Evolutionary conservation across 2,888 invertebrate genomes (phyloP).

Genomic region (Agonopterix alstromeriana): DNA sequence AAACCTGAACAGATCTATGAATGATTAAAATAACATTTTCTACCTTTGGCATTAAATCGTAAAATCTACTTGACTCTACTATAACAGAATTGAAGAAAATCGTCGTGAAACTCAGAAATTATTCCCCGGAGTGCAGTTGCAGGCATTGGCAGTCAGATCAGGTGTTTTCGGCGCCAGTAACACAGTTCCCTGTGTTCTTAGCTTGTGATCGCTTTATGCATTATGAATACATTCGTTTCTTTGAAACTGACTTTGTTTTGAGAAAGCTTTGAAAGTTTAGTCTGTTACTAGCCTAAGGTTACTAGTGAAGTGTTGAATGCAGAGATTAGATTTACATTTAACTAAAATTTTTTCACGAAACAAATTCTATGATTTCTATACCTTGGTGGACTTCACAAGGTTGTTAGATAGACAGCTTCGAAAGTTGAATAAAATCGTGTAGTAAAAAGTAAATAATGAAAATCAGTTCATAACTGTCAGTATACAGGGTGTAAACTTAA

Average conservation of each 20-base stretch:
- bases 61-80: slow-evolving; percentile 2
- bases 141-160: slow-evolving; percentile 25
- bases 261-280: background rate
- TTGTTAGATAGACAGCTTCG: too few relatives aligned
- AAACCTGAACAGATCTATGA: too few relatives aligned
- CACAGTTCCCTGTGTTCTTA: slow-evolving; percentile 9
- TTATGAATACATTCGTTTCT: slow-evolving; percentile 11
- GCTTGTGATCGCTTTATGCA: slow-evolving; percentile 12
- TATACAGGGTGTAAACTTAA: too few relatives aligned
- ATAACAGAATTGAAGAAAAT: slow-evolving; percentile 15
- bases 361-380: too few relatives aligned
- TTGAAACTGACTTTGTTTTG: background rate
- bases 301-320: too few relatives aligned
- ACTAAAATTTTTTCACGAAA: too few relatives aligned
- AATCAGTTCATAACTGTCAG: too few relatives aligned
- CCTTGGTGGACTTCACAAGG: too few relatives aligned
- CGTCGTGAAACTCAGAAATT: slow-evolving; percentile 17
- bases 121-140: slow-evolving; percentile 20
- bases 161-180: slow-evolving; percentile 17
- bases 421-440: too few relatives aligned
- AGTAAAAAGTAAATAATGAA: too few relatives aligned
- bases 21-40: background rate
- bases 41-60: background rate
- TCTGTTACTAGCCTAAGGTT: too few relatives aligned
- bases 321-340: too few relatives aligned